These are phyloP conservation scores for Babyrousa celebensis DNA, from an alignment of 2,797 vertebrate genomes.

Conservation along the genomic window DNA sequence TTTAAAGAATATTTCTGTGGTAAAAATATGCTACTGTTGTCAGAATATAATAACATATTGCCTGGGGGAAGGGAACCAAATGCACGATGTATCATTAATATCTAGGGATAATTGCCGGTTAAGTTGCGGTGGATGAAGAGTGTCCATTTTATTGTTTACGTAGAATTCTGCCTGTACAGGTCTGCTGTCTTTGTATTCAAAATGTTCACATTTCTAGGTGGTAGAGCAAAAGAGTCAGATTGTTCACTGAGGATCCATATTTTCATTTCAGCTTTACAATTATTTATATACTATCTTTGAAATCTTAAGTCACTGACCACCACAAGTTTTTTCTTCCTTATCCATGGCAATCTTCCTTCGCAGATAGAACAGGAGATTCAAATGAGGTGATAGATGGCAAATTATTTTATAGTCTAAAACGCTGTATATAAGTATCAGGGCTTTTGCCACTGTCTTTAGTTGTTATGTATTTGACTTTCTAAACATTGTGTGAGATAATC, in stretches of 20 bases:
- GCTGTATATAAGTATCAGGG: not conserved
- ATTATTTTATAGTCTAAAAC: constrained; percentile 2
- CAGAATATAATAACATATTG: not conserved
- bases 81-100: not conserved
- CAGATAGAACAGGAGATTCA: not conserved
- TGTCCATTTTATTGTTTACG: constrained; percentile 37
- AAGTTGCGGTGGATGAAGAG: not conserved
- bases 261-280: constrained; percentile 20
- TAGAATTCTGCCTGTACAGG: not conserved
- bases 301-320: not conserved
- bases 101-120: not conserved
- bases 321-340: not conserved
- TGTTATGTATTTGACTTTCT: constrained; percentile 31
- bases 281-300: not conserved
- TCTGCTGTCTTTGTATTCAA: not conserved
- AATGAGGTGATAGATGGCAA: not conserved
- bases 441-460: not conserved
- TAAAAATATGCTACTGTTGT: constrained; percentile 41
- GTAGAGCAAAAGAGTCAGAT: not conserved
- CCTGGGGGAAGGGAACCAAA: not conserved
- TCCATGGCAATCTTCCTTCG: not conserved
- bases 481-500: constrained; percentile 15
- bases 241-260: not conserved
- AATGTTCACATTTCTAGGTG: not conserved
- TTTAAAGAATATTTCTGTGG: constrained; percentile 1